These are phyloP conservation scores for Ethmia dodecea DNA, from an alignment of 2,888 invertebrate species.

Conservation along the genomic window DNA sequence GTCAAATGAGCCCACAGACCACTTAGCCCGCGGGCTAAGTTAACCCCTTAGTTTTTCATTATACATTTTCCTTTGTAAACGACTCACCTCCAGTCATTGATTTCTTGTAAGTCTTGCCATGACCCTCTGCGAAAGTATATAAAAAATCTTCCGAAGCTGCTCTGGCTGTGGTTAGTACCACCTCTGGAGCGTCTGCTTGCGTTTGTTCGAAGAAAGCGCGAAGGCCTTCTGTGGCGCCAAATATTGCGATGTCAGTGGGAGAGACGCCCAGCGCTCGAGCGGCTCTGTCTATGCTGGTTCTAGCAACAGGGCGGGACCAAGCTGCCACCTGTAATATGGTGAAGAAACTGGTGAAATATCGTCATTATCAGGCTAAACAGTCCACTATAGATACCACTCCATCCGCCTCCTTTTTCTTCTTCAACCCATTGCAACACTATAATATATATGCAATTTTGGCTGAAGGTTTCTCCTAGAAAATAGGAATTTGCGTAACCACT, in stretches of 20 bases:
- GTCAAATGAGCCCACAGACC: too few relatives aligned
- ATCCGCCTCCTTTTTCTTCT: too few relatives aligned
- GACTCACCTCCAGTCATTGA: slow-evolving; percentile 74
- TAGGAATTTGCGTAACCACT: too few relatives aligned
- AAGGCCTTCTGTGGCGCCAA: slow-evolving; percentile 80
- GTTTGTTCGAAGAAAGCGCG: slow-evolving; percentile 79
- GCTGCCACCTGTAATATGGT: slow-evolving; percentile 77
- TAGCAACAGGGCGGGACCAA: slow-evolving; percentile 82
- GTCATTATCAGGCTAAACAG: too few relatives aligned
- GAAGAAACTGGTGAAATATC: too few relatives aligned
- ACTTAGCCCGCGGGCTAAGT: too few relatives aligned
- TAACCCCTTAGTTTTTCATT: too few relatives aligned
- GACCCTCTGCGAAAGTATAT: slow-evolving; percentile 66
- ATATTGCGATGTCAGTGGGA: slow-evolving; percentile 80
- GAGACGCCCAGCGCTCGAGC: slow-evolving; percentile 78
- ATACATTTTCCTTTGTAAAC: too few relatives aligned
- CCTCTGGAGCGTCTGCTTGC: slow-evolving; percentile 67
- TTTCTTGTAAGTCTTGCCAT: slow-evolving; percentile 67
- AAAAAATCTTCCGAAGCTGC: slow-evolving; percentile 78
- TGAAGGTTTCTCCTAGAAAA: too few relatives aligned
- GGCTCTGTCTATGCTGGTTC: slow-evolving; percentile 75
- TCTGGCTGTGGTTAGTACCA: slow-evolving; percentile 80
- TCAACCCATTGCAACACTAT: too few relatives aligned
- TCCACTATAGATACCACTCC: too few relatives aligned
- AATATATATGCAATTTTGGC: too few relatives aligned